These are phyloP conservation scores for Camelus bactrianus DNA, from an alignment of 2,113 vertebrate genomes.

Conservation along the genomic window DNA sequence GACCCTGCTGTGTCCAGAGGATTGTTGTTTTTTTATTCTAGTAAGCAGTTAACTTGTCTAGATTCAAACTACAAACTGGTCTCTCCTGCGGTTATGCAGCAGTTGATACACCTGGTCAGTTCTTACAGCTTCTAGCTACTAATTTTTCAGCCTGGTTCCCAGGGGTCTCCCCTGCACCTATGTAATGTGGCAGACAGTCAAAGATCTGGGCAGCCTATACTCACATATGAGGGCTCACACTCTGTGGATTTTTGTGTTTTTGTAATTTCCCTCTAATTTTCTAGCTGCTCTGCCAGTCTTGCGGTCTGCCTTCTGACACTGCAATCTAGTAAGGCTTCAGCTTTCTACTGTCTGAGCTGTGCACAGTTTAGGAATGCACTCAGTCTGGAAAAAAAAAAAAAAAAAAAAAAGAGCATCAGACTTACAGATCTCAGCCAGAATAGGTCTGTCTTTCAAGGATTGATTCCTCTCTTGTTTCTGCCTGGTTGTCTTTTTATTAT, in stretches of 20 bases:
- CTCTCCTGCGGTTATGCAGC: not conserved
- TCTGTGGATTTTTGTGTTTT: not conserved
- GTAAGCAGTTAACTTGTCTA: not conserved
- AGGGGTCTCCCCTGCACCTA: not conserved
- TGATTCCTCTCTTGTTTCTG: not conserved
- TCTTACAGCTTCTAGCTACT: not conserved
- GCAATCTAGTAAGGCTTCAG: not conserved
- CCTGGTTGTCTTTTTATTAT: not conserved
- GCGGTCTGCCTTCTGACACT: not conserved
- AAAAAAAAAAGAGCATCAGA: not conserved
- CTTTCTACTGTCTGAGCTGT: not conserved
- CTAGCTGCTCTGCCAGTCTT: not conserved
- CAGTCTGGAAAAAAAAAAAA: not conserved
- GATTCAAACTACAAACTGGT: not conserved
- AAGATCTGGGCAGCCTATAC: not conserved
- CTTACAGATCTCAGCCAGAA: not conserved
- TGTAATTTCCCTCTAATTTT: slow-evolving; percentile 40
- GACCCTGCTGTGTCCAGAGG: not conserved
- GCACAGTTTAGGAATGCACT: not conserved
- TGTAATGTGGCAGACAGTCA: not conserved
- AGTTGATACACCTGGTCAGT: not conserved
- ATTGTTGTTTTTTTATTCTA: not conserved
- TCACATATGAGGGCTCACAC: not conserved
- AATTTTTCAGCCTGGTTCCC: not conserved
- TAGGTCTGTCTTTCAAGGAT: not conserved